Base-by-base conservation (phyloP, 2,113 vertebrate species). In the Pachycephala philippinensis region DNA sequence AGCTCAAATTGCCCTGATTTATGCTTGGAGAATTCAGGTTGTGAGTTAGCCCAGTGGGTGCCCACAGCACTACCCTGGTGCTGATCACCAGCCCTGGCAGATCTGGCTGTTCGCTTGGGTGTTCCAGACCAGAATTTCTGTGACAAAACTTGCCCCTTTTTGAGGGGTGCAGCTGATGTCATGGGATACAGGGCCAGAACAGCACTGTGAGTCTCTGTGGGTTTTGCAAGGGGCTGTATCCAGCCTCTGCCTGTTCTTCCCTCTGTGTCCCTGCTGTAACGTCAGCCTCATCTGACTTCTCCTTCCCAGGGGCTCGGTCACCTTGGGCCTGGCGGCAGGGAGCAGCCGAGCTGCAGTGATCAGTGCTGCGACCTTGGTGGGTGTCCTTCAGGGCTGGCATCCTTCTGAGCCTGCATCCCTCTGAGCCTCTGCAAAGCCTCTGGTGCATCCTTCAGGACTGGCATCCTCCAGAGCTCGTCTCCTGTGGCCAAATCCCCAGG, bases 1-100 rank as follows among this genome's bases (percentile, higher is more conserved):
- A 30, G 50, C 74, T 83, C 77, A 40, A 65, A 57, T 83, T 94
- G 89, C 74, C 93, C 95, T 83, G 89, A 45, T 96, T 95, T 65
- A 61, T 35, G 57, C 53, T 44, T 3, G 1, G 69, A 87, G 77
- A 93, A 96, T 93, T 72, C 77, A 89, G 84, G 89, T 65, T 91
- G 81, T 16, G 64, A 49, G 14, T 89, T 91, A 56, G 87, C 49
- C 47, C 44, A 16, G 35, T 15, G 69, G 37, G 26, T 37, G 68
- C 49, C 63, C 16, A 54, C 53, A 54, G 79, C 30, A 13, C 37
- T 39, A 39, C 37, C 37, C 37, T 39, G 37, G 37, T 39, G 37
- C 37, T 39, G 37, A 39, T 39, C 37, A 39, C 45, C 57, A 54
- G 17, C 54, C n/a, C 14, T 10, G 23, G 15, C 3, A 42, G 42